These are phyloP conservation scores for Lichenostomus cassidix DNA, from an alignment of 2,113 vertebrate genomes.

Conservation along the genomic window DNA sequence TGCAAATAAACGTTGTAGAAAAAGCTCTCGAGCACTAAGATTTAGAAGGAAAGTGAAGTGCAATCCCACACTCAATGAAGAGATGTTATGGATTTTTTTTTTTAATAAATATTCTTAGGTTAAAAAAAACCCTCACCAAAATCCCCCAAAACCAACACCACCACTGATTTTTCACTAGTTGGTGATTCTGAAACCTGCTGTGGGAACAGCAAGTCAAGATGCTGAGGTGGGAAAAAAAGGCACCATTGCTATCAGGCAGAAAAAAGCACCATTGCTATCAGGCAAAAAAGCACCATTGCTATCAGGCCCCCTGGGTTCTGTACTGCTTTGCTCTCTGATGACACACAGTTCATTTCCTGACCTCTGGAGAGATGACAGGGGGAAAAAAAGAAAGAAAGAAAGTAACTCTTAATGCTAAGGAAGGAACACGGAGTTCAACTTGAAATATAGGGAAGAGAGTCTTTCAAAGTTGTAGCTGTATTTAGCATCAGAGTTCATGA, in stretches of 20 bases:
- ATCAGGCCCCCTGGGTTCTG: not conserved
- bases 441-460: constrained; percentile 37
- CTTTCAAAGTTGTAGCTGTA: constrained; percentile 61
- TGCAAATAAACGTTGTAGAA: not conserved
- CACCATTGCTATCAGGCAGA: not conserved
- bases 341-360: constrained; percentile 47
- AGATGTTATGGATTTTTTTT: not conserved
- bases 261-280: not conserved
- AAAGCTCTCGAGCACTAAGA: not conserved
- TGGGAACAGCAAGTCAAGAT: not conserved
- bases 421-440: constrained; percentile 1
- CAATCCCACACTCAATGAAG: not conserved
- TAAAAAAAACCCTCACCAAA: not conserved
- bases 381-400: not conserved
- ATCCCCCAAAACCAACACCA: fast-evolving
- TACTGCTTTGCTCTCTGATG: constrained; percentile 1
- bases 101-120: not conserved
- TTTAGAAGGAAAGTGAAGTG: constrained; percentile 7
- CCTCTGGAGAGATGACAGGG: not conserved
- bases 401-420: constrained; percentile 11
- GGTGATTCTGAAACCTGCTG: not conserved
- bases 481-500: constrained; percentile 69
- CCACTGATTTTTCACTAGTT: not conserved
- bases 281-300: not conserved
- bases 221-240: not conserved